Conservation (phyloP, 2,113 vertebrate genomes). For the Plecturocebus donacophilus region DNA sequence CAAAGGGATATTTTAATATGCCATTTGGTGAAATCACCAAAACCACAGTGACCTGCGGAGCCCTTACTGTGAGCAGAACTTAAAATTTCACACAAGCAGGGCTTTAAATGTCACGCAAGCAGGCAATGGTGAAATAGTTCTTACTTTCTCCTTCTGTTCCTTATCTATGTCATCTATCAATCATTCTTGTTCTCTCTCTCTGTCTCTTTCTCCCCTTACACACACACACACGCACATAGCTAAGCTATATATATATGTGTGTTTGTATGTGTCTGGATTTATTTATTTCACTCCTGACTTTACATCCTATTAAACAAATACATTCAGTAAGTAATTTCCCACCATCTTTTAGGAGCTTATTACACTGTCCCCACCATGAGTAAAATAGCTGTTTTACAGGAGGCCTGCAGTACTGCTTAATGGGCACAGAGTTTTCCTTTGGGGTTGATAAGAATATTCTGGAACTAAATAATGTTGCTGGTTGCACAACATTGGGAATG, state of each 20-base stretch:
- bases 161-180: too few species aligned
- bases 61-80: not conserved
- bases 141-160: not conserved
- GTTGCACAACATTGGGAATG: not conserved
- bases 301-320: not conserved
- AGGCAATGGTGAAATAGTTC: not conserved
- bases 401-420: not conserved
- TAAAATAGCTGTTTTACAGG: not conserved
- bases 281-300: not conserved
- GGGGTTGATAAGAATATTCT: not conserved
- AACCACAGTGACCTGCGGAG: not conserved
- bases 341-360: not conserved
- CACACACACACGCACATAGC: not conserved
- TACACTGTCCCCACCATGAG: not conserved
- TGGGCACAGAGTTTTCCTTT: not conserved
- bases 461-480: not conserved
- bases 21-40: too few species aligned
- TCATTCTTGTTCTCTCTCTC: too few species aligned
- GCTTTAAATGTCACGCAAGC: not conserved
- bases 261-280: not conserved
- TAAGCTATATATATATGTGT: too few species aligned
- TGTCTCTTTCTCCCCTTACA: not conserved
- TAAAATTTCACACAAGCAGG: not conserved
- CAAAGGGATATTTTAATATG: not conserved
- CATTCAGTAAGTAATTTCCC: not conserved